Evolutionary conservation across 2,888 invertebrate species (phyloP).

Genomic region (Lacanobia oleracea): DNA sequence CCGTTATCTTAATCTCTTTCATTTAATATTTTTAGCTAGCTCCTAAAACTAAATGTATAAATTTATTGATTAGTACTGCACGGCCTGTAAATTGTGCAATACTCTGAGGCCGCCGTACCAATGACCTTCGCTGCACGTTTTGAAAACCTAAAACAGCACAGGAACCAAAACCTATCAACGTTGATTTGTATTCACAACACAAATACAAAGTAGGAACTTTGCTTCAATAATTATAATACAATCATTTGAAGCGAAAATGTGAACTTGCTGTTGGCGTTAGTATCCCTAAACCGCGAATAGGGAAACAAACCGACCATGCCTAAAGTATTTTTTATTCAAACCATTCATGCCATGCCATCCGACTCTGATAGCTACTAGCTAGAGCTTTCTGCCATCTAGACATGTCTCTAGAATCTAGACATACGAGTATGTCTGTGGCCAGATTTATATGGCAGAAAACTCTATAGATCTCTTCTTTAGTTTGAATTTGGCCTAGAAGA

Average conservation of each 20-base stretch:
- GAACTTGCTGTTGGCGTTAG: constrained; percentile 9
- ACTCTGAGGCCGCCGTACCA: background rate
- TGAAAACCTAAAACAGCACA: constrained; percentile 39
- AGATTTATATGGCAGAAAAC: background rate
- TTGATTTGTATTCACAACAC: constrained; percentile 56
- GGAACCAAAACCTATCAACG: constrained; percentile 51
- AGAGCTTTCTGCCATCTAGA: too few relatives aligned
- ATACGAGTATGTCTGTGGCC: background rate
- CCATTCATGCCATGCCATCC: background rate
- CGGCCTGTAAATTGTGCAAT: background rate
- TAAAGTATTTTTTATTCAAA: background rate
- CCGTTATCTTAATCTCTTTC: constrained; percentile 71
- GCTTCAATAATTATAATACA: constrained; percentile 29
- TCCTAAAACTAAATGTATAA: constrained; percentile 3
- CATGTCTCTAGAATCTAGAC: too few relatives aligned
- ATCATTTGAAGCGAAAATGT: constrained; percentile 15
- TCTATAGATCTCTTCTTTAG: background rate
- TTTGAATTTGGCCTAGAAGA: too few relatives aligned
- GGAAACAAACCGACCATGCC: background rate
- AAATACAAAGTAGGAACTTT: constrained; percentile 51
- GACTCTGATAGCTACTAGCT: background rate
- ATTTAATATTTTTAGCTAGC: constrained; percentile 51
- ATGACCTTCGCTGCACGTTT: constrained; percentile 43
- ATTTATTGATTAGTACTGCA: background rate
- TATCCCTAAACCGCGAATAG: background rate